Percentiles rank a stretch among this genome's conserved stretches.
phyloP scores from a whole-genome alignment of 2,888 invertebrate genomes.

The Drosophila lacicola region DNA sequence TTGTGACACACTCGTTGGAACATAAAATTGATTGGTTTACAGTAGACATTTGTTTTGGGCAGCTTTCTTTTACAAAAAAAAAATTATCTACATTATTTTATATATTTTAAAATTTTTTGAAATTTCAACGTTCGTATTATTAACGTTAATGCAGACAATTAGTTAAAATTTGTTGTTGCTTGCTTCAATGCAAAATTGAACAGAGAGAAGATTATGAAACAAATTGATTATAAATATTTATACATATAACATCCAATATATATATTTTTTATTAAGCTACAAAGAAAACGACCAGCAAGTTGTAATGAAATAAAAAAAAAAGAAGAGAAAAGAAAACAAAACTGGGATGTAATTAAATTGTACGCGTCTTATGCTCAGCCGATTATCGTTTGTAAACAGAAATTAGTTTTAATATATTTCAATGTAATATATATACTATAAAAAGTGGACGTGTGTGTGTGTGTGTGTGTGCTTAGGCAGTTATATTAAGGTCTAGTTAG shows the following conservation, averaged over 20 bases:
- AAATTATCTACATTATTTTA: no score
- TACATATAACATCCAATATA: constrained; percentile 38
- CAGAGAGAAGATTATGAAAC: constrained; percentile 22
- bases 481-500: neutral
- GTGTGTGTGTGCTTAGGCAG: neutral
- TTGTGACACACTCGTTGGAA: neutral
- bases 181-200: constrained; percentile 18
- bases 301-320: constrained; percentile 51
- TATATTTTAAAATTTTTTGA: constrained; percentile 20
- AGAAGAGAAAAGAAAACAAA: constrained; percentile 20
- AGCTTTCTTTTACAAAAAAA: neutral
- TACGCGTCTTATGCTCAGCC: neutral
- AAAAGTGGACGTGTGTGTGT: neutral
- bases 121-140: constrained; percentile 59
- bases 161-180: constrained; percentile 31
- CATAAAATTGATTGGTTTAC: no score
- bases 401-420: neutral
- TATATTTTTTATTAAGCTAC: constrained; percentile 61
- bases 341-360: constrained; percentile 28
- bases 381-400: no score
- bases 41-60: no score
- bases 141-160: constrained; percentile 50
- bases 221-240: constrained; percentile 23
- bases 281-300: constrained; percentile 31
- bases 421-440: neutral